phyloP scores from a whole-genome alignment of 2,888 invertebrate genomes.

The Drosophila fulvimacula region DNA sequence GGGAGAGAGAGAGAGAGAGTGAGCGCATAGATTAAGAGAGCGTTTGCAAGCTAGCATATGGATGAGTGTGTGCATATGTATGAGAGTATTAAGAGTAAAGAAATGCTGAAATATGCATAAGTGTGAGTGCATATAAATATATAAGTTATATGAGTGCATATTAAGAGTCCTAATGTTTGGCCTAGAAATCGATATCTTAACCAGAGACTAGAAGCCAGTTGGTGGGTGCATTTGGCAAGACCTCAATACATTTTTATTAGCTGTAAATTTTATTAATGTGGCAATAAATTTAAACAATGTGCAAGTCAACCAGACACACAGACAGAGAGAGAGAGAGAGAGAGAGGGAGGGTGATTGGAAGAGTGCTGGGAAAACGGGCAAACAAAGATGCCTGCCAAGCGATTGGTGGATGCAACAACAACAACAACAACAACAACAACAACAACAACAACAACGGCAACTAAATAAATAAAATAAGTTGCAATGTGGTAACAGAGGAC shows the following conservation, averaged over 20 bases:
- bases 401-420: constrained; percentile 52
- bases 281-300: constrained; percentile 74
- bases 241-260: constrained; percentile 78
- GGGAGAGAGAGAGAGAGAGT: background rate
- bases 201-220: constrained; percentile 19
- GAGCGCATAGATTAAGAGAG: background rate
- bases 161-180: background rate
- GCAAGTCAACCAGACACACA: constrained; percentile 52
- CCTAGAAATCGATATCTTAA: constrained; percentile 2
- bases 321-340: background rate
- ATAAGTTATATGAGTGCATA: background rate
- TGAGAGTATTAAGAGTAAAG: background rate
- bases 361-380: constrained; percentile 37
- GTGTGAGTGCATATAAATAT: background rate
- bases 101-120: background rate
- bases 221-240: constrained; percentile 65
- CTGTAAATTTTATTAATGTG: constrained; percentile 81
- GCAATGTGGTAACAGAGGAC: constrained; percentile 70
- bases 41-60: background rate
- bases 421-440: constrained; percentile 25
- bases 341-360: background rate
- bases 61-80: background rate
- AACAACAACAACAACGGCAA: constrained; percentile 17
- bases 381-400: constrained; percentile 57
- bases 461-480: constrained; percentile 37